Base-by-base conservation (phyloP, 2,888 invertebrate genomes). In the Patella depressa region DNA sequence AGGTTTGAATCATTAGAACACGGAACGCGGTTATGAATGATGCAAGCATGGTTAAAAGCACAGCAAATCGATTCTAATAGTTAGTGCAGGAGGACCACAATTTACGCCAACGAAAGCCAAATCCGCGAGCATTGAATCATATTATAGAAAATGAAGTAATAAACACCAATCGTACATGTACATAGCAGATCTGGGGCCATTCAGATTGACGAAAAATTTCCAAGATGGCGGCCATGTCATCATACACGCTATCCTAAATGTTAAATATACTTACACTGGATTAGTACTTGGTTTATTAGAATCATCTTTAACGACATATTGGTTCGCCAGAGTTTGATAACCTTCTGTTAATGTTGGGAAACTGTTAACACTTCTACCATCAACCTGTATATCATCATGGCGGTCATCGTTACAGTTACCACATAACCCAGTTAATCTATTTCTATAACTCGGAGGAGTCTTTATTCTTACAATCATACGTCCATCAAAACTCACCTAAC, bases 171-270 rank as follows among this genome's bases (percentile, higher is more conserved):
- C 34, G 5, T 34, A 5, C 34, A 34, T 5, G 34, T 34, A 34
- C 7, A 5, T 34, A 34, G 3, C 34, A 34, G 45, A 45, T 45
- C 45, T 45, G 7, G 1, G 45, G 45, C 45, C 45, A 45, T 0
- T 45, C 45, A 45, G 45, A 45, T 45, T 45, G 45, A 45, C 45
- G 45, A 0, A 3, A 34, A 5, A 9, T 9, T 45, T 45, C 82
- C 24, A 86, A 85, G 69, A 82, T 85, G 3, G 81, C 81, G 2
- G 77, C 81, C 0, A 74, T 76, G 19, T 82, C 82, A 53, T 79
- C 85, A n/a, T 70, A 83, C 77, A 57, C 82, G 84, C 71, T 86
- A 81, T 74, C 86, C 81, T 74, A 84, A 83, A 59, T 82, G 76
- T 72, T 57, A 73, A 24, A 72, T 71, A 12, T 19, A 78, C 80